Conservation (phyloP, 1,140 invertebrate genomes). For the Drosophila sulfurigaster region DNA sequence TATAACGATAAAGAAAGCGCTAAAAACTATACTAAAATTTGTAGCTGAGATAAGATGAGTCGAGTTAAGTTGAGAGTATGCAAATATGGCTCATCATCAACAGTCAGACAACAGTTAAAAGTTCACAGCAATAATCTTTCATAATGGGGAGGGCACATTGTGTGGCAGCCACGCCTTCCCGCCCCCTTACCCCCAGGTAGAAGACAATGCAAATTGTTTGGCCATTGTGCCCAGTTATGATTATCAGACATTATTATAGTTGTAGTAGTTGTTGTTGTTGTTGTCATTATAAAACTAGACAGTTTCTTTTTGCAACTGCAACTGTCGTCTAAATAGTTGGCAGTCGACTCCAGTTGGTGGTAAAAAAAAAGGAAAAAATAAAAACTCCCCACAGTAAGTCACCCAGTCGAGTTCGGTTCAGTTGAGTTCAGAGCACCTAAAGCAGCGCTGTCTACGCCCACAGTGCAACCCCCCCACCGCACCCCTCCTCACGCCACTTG, state of each 20-base stretch:
- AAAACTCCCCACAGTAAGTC: constrained; percentile 48
- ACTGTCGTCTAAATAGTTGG: constrained; percentile 14
- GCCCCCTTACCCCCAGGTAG: not conserved
- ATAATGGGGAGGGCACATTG: constrained; percentile 50
- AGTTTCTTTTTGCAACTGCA: constrained; percentile 36
- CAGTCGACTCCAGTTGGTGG: constrained; percentile 27
- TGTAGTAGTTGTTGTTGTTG: constrained; percentile 49
- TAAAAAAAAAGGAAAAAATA: too few species aligned
- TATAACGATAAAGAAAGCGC: too few species aligned
- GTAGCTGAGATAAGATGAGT: too few species aligned
- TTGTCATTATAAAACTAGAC: constrained; percentile 36
- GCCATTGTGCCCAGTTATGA: constrained; percentile 75
- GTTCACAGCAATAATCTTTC: constrained; percentile 54
- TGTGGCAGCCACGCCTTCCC: constrained; percentile 13
- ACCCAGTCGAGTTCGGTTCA: constrained; percentile 62
- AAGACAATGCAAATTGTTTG: constrained; percentile 55
- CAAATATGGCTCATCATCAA: constrained; percentile 3
- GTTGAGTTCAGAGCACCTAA: constrained; percentile 77
- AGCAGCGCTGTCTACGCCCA: constrained; percentile 52
- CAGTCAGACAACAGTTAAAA: constrained; percentile 30
- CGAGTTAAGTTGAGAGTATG: not conserved
- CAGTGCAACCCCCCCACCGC: constrained; percentile 15
- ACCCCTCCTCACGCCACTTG: not conserved
- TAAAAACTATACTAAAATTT: too few species aligned
- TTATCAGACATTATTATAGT: constrained; percentile 69